These are phyloP conservation scores for Heliocidaris erythrogramma DNA, from an alignment of 35 echinoderm and acorn worm species.

Conservation along the genomic window DNA sequence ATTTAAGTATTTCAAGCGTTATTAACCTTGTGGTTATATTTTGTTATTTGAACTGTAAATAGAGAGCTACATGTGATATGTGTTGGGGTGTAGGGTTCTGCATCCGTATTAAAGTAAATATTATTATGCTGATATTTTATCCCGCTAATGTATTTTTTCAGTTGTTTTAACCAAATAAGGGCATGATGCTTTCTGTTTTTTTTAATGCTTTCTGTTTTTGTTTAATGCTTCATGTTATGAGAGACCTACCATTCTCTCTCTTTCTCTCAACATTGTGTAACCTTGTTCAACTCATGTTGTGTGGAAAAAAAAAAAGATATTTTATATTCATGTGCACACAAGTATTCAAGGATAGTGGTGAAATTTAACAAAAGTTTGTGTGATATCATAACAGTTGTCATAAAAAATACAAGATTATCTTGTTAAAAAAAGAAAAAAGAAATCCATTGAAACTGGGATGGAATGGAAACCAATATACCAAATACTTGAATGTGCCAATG, in stretches of 20 bases:
- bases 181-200: not conserved
- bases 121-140: not conserved
- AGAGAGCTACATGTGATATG: not conserved
- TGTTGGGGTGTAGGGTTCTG: not conserved
- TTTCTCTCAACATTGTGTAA: not conserved
- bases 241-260: not conserved
- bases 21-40: not conserved
- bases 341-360: not conserved
- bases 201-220: too few species aligned
- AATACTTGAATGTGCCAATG: not conserved
- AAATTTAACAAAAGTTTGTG: not conserved
- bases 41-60: not conserved
- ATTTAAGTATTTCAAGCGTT: not conserved
- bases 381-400: not conserved
- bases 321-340: not conserved
- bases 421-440: not conserved
- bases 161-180: not conserved
- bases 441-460: not conserved
- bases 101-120: not conserved
- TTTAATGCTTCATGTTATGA: not conserved
- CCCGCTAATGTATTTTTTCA: not conserved
- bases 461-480: not conserved
- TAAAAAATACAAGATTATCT: not conserved
- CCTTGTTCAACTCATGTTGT: conserved; percentile 10
- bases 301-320: not conserved